Evolutionary conservation across 2,113 vertebrate species (phyloP).

Genomic region (Columba livia): DNA sequence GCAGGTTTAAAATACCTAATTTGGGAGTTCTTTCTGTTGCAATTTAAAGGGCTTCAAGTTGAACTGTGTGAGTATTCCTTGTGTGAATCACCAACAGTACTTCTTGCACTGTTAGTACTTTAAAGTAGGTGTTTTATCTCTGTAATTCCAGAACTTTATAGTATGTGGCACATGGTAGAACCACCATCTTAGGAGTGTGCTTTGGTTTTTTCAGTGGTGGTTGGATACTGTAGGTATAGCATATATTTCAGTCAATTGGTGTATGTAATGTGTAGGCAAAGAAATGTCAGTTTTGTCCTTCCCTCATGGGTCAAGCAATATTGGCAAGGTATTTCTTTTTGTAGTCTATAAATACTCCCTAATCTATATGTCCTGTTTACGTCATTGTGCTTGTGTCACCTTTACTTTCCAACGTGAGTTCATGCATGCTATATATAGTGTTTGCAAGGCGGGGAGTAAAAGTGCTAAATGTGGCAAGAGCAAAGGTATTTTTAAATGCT

Average conservation of each 20-base stretch:
- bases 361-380: slow-evolving; percentile 21
- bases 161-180: neutral
- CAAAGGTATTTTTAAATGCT: neutral
- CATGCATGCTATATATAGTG: slow-evolving; percentile 7
- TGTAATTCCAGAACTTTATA: neutral
- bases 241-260: neutral
- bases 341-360: slow-evolving; percentile 35
- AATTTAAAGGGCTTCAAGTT: neutral
- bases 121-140: neutral
- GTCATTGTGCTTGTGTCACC: slow-evolving; percentile 24
- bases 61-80: neutral
- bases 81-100: neutral
- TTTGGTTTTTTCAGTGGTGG: neutral
- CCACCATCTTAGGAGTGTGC: neutral
- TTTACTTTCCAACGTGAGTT: neutral
- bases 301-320: neutral
- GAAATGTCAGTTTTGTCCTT: slow-evolving; percentile 2
- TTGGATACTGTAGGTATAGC: neutral
- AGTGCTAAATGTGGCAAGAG: neutral
- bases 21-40: neutral
- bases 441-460: neutral
- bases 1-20: neutral
- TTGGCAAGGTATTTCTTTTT: neutral
- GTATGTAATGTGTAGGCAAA: neutral
- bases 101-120: neutral